phyloP scores from a whole-genome alignment of 2,888 invertebrate species.

The Thereva unica region DNA sequence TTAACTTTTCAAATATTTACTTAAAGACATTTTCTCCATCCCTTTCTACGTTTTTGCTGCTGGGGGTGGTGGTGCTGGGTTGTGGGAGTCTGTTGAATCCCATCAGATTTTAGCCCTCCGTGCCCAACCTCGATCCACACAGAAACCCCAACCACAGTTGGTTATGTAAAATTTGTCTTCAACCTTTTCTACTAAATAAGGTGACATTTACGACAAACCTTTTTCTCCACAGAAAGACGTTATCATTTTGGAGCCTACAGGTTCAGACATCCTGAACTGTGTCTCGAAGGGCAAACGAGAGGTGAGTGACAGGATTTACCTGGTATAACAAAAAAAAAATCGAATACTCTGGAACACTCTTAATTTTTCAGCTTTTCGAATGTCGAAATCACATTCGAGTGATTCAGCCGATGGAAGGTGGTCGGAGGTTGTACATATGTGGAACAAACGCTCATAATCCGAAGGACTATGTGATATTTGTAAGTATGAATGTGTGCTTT shows the following conservation, averaged over 20 bases:
- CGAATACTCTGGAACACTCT: slow-evolving; percentile 17
- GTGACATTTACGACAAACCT: not conserved
- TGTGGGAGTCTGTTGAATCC: no score
- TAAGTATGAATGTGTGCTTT: slow-evolving; percentile 64
- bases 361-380: slow-evolving; percentile 78
- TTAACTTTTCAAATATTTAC: no score
- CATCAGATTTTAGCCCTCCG: no score
- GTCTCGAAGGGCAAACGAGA: slow-evolving; percentile 94
- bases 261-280: slow-evolving; percentile 80
- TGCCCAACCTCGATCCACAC: no score
- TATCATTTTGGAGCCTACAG: slow-evolving; percentile 82
- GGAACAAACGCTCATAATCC: slow-evolving; percentile 95
- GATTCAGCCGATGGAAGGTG: slow-evolving; percentile 91
- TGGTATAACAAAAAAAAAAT: slow-evolving; percentile 12
- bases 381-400: slow-evolving; percentile 94
- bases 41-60: no score
- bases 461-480: slow-evolving; percentile 92
- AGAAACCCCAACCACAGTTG: no score
- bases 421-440: slow-evolving; percentile 85
- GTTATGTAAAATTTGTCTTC: no score
- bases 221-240: slow-evolving; percentile 77
- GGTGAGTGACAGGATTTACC: slow-evolving; percentile 62
- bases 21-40: no score
- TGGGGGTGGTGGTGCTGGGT: no score
- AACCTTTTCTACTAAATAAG: not conserved